Base-by-base conservation (phyloP, 2,113 vertebrate genomes). In the Motacilla alba region DNA sequence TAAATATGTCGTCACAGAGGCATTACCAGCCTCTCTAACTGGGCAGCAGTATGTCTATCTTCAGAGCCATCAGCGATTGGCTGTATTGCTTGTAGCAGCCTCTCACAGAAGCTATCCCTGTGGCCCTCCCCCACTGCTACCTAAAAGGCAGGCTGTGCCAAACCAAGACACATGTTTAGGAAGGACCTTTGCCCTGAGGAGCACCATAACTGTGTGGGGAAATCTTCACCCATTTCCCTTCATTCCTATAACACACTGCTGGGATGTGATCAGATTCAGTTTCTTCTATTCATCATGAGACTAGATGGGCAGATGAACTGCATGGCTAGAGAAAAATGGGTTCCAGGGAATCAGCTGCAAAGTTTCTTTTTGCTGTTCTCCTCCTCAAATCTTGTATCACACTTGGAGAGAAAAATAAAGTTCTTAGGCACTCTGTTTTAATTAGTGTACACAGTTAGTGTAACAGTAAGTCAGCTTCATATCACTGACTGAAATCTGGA, bases 241-340 rank as follows among this genome's bases (percentile, higher is more conserved):
- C 1, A 1, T 69, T 44, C 14, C 4, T 19, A 24, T 26, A 20
- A 2, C 4, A 24, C 2, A 17, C 10, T 72, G 10, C 11, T 5
- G 7, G 33, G 14, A 23, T 30, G 68, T 50, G 41, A 39, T 12
- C 62, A 19, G n/a, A 14, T 16, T 58, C 37, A 49, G 10, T 15
- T 68, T 11, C 46, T 31, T 63, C 24, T 47, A 0, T 15, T 26
- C 2, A 4, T 4, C 4, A 41, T 35, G 10, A 63, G 50, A 78
- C 6, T 46, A 56, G 16, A 43, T 3, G n/a, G 11, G 7, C 18
- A 62, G 41, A n/a, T n/a, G 10, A 58, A 1, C 15, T 56, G 12
- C 6, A 16, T 16, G n/a, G 18, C 6, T 18, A n/a, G 13, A 43
- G 7, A 9, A 62, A 43, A 83, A 41, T 2, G 2, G 4, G 15